Conservation (phyloP, 1,140 invertebrate species). For the Orchesella cincta region DNA sequence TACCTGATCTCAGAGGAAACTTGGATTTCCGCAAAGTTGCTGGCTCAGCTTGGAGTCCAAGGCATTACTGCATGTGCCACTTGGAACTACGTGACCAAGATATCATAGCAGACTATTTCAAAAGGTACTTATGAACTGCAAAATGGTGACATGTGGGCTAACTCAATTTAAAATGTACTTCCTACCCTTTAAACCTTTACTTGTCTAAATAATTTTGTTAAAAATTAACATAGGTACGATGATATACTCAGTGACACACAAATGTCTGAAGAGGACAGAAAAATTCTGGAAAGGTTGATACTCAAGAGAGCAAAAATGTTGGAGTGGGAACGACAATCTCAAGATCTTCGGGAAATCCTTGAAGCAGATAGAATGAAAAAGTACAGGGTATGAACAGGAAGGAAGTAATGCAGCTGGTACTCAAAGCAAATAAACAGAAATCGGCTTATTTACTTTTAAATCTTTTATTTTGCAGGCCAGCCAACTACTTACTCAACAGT, state of each 20-base stretch:
- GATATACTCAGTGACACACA: constrained; percentile 35
- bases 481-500: constrained; percentile 39
- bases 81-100: constrained; percentile 38
- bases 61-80: constrained; percentile 43
- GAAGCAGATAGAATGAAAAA: constrained; percentile 41
- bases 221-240: constrained; percentile 39
- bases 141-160: background rate
- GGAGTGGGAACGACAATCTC: constrained; percentile 46
- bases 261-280: constrained; percentile 42
- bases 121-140: constrained; percentile 29
- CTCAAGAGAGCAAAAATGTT: constrained; percentile 45
- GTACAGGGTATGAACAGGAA: constrained; percentile 24
- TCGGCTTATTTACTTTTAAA: no score
- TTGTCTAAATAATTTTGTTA: background rate
- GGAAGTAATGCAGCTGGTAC: background rate
- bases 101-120: constrained; percentile 41
- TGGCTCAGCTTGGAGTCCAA: constrained; percentile 33
- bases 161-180: background rate
- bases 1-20: constrained; percentile 42
- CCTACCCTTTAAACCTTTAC: background rate
- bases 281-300: constrained; percentile 47
- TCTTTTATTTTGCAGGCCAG: constrained; percentile 34
- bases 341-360: constrained; percentile 38
- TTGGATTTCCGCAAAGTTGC: constrained; percentile 43
- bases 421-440: background rate